Percentiles rank a stretch among this genome's conserved stretches.
These are phyloP conservation scores for Onychomys arenicola DNA, from an alignment of 2,797 vertebrate genomes.

Conservation along the genomic window DNA sequence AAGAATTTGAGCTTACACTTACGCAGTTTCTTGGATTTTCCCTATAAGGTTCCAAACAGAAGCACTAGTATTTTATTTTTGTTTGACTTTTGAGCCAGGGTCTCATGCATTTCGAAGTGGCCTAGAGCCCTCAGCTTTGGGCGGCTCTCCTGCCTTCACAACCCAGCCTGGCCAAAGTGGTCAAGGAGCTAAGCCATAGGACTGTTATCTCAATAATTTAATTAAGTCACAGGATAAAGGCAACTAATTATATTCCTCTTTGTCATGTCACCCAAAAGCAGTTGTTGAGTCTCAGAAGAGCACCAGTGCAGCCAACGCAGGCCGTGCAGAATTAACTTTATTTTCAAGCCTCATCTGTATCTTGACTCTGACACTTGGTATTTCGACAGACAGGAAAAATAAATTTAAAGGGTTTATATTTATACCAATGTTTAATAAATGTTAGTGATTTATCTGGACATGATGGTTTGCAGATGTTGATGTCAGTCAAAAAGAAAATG, in stretches of 20 bases:
- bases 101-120: neutral
- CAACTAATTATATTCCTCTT: neutral
- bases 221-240: neutral
- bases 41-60: conserved; percentile 27
- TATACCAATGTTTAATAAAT: conserved; percentile 55
- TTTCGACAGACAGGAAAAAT: conserved; percentile 39
- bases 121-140: neutral
- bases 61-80: neutral
- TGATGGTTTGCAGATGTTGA: conserved; percentile 34
- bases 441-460: conserved; percentile 32
- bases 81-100: neutral
- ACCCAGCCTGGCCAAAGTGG: neutral
- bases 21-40: conserved; percentile 20
- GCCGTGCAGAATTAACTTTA: neutral
- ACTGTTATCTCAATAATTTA: conserved; percentile 8
- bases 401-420: conserved; percentile 35
- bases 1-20: neutral
- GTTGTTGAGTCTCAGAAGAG: neutral
- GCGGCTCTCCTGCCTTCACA: neutral
- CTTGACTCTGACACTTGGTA: conserved; percentile 58
- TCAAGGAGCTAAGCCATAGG: neutral
- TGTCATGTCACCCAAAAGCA: neutral
- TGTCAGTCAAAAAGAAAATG: conserved; percentile 14
- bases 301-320: neutral
- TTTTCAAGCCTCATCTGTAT: conserved; percentile 15